Base-by-base conservation (phyloP, 1,140 invertebrate species). In the Scylla paramamosain region DNA sequence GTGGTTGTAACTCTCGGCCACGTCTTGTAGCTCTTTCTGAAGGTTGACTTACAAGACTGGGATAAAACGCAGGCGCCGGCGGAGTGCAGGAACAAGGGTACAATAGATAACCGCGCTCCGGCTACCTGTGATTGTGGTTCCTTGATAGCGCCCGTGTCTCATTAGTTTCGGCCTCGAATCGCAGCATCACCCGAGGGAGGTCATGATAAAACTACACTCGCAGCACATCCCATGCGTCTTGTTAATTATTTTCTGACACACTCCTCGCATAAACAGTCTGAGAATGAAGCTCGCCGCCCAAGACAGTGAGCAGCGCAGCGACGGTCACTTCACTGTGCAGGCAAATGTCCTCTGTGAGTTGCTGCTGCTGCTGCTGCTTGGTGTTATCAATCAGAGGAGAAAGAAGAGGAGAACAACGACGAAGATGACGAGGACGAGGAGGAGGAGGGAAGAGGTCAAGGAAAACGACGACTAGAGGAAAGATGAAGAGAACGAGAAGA, bases 1-100 rank as follows among this genome's bases (percentile, higher is more conserved):
- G 92, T 88, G 84, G 92, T 59, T 86, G 92, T 93, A 93, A 93
- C 45, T 93, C 92, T 86, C 29, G 45, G 46, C 46, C 45, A 83
- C 83, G 92, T 87, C 92, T 88, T 86, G 92, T 93, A 86, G 77
- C 77, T 93, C 82, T 52, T 32, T 93, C 77, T 84, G 29, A 31
- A 92, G 91, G 67, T 45, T 92, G 91, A 92, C 59, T 82, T 92
- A 39, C 91, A 82, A 67, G 91, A 32, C 59, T 45, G 89, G 89
- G 28, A 59, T 59, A 39, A 39, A 45, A 67, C 67, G 48, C 67
- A 39, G 91, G 29, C 48, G 91, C 67, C 77, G 67, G 46, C 89
- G 46, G 89, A 48, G 89, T 91, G 89, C 39, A 32, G 91, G 59
- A 52, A 52, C 48, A 29, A 16, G 20, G 90, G 48, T 92, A 82